Percentiles rank a stretch among this genome's conserved stretches.
Conservation (phyloP, 2,113 vertebrate species). For the Corvus hawaiiensis region DNA sequence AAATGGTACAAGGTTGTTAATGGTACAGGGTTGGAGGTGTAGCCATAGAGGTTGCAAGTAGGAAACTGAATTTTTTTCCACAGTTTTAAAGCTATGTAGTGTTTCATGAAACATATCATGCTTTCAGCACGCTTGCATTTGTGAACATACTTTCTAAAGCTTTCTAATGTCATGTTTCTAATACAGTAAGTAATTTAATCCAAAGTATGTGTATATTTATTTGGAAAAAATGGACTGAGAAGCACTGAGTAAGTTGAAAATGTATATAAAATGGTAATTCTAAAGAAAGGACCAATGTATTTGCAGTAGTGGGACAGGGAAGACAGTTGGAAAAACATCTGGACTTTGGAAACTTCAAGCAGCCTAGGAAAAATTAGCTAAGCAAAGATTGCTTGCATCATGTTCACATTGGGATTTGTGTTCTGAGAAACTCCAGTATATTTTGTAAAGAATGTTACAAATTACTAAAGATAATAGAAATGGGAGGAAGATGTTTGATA, state of each 20-base stretch:
- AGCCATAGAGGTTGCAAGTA: neutral
- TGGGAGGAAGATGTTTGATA: neutral
- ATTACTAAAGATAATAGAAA: neutral
- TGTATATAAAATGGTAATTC: neutral
- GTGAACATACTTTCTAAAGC: neutral
- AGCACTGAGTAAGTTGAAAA: neutral
- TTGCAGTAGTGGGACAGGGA: neutral
- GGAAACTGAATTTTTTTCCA: neutral
- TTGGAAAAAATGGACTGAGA: neutral
- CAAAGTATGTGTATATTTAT: neutral
- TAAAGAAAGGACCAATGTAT: neutral
- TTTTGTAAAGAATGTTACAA: neutral
- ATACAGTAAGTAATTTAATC: neutral
- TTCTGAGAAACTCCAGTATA: neutral
- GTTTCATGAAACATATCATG: accelerated
- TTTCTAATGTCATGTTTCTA: neutral
- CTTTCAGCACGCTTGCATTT: neutral
- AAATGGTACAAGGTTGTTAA: neutral
- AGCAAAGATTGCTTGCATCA: neutral
- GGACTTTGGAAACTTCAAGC: neutral
- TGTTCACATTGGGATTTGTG: neutral
- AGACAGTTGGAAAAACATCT: neutral
- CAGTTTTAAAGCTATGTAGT: neutral
- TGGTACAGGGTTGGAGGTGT: neutral
- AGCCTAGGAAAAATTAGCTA: neutral